Evolutionary conservation across 2,113 vertebrate genomes (phyloP).

Genomic region (Aramus guarauna): DNA sequence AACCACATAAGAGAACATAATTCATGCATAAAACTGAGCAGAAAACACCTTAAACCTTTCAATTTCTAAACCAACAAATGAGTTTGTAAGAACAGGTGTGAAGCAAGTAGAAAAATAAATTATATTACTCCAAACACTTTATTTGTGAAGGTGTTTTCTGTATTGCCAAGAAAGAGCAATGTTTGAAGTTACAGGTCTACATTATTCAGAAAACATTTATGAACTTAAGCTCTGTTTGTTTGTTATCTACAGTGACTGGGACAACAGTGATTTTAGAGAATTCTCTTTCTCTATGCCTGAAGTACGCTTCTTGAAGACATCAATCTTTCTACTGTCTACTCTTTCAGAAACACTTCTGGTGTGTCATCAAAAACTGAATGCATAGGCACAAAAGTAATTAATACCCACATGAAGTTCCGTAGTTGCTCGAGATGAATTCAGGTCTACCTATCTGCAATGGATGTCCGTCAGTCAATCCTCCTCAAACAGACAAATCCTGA

Average conservation of each 20-base stretch:
- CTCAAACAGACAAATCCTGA: background rate
- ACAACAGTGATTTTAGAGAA: background rate
- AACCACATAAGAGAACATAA: background rate
- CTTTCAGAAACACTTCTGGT: background rate
- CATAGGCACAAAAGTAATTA: background rate
- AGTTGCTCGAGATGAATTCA: background rate
- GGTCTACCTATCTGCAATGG: background rate
- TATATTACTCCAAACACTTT: constrained; percentile 16
- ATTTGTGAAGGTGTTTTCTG: constrained; percentile 6
- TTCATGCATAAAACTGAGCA: background rate
- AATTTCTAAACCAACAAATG: background rate
- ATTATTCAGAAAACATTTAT: background rate
- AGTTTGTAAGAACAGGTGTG: background rate
- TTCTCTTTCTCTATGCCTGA: background rate
- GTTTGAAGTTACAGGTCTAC: background rate
- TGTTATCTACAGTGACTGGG: background rate
- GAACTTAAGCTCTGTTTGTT: background rate
- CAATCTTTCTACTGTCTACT: background rate
- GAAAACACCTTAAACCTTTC: background rate
- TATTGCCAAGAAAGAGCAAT: background rate
- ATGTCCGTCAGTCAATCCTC: background rate
- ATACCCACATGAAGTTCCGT: background rate
- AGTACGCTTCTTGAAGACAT: background rate
- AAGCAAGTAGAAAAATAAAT: constrained; percentile 10
- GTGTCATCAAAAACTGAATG: background rate